Base-by-base conservation (phyloP, 2,797 vertebrate genomes). In the Hoplostethus mediterraneus region DNA sequence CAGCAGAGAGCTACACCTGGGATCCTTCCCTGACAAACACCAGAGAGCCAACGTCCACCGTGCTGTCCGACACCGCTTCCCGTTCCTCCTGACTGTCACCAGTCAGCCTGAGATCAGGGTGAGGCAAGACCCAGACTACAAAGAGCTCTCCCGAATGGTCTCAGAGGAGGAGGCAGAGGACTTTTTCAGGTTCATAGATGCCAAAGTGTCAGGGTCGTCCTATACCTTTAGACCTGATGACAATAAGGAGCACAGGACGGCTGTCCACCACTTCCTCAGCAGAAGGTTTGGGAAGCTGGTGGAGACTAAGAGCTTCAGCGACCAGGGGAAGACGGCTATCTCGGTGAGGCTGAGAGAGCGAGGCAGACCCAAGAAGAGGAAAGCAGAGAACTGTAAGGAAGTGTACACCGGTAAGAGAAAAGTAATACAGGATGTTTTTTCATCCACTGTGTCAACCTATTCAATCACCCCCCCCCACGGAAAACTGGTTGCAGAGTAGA, bases 131-230 rank as follows among this genome's bases (percentile, higher is more conserved):
- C 91, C 91, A 0, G 95, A 96, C 80, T 98, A 96, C 89, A 93
- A 91, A 63, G 95, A 96, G 76, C 96, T 99, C 5, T 90, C 95
- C 61, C 83, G 86, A 4, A 77, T 98, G 79, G 96, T 97, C 6
- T 95, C 95, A 0, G 96, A 97, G 85, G 94, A 95, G 54, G 97
- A 99, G 77, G 93, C 96, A 0, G 94, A 93, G 83, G 92, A 91
- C 59, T 99, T 99, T 91, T 97, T 99, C 79, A 95, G 94, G 80
- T 99, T 98, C 88, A 94, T 98, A 53, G 97, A 98, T 30, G 95
- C 96, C 57, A 99, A 96, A 88, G 81, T 92, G 55, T 92, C 93
- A 54, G 94, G 95, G 36, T 96, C 97, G 0, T 96, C 90, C 0
- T 97, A 97, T 82, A 95, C 94, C 0, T 99, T 99, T 83, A 88